Evolutionary conservation across 1,140 invertebrate species (phyloP).

Genomic region (Drosophila equinoxialis): DNA sequence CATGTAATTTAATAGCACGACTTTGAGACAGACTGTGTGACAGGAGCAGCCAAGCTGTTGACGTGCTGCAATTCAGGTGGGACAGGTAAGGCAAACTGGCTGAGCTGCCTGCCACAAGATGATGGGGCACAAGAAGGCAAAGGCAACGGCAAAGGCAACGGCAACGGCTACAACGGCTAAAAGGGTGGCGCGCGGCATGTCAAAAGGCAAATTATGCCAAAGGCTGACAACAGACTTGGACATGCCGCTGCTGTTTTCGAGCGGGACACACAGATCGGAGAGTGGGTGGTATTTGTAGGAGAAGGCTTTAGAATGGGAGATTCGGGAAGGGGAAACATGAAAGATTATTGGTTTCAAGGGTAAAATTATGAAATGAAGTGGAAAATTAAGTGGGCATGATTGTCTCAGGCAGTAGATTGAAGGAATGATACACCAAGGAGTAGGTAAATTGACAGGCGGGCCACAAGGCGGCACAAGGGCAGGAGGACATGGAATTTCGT

Average conservation of each 20-base stretch:
- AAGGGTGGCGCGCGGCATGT: slow-evolving; percentile 25
- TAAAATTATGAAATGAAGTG: slow-evolving; percentile 64
- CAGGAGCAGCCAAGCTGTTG: slow-evolving; percentile 38
- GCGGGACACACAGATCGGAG: too few relatives aligned
- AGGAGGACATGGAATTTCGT: background rate
- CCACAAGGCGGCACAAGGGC: background rate
- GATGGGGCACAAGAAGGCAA: background rate
- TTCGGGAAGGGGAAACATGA: slow-evolving; percentile 25
- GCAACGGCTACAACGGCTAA: background rate
- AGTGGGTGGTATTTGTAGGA: background rate
- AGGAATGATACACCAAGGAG: slow-evolving; percentile 21
- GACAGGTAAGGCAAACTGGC: slow-evolving; percentile 16
- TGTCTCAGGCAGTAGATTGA: slow-evolving; percentile 40
- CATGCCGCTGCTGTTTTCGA: slow-evolving; percentile 3
- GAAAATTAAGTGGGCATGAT: slow-evolving; percentile 57
- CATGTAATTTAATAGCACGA: slow-evolving; percentile 60
- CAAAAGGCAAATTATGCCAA: slow-evolving; percentile 50
- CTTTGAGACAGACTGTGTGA: slow-evolving; percentile 24
- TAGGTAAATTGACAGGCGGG: slow-evolving; percentile 27
- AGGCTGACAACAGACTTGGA: slow-evolving; percentile 37
- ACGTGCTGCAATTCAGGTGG: slow-evolving; percentile 45
- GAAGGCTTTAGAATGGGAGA: background rate
- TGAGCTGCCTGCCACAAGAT: slow-evolving; percentile 2
- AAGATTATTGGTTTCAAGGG: slow-evolving; percentile 63
- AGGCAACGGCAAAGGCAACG: background rate